phyloP scores from a whole-genome alignment of 2,113 vertebrate genomes.

The Centropus bengalensis region DNA sequence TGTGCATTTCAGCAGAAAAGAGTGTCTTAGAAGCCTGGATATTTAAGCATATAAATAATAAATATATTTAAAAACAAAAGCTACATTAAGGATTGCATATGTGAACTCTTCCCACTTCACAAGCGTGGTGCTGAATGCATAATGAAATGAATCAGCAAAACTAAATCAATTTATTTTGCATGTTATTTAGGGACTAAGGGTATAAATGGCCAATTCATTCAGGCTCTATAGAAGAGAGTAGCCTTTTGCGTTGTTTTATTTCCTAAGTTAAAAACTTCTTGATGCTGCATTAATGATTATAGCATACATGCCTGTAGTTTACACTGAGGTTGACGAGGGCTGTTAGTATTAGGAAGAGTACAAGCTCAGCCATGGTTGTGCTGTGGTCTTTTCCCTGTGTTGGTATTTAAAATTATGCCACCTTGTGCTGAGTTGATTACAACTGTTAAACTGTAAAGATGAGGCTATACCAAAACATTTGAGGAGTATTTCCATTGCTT shows the following conservation, averaged over 20 bases:
- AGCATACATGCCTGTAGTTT: neutral
- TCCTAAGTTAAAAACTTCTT: neutral
- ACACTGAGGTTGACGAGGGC: neutral
- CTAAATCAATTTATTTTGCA: neutral
- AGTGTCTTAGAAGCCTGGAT: neutral
- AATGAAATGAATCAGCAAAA: neutral
- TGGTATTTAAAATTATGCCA: neutral
- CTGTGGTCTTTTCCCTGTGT: neutral
- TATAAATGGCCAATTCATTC: neutral
- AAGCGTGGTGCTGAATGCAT: neutral
- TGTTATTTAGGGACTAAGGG: neutral
- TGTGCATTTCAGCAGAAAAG: neutral
- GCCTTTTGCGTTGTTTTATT: neutral
- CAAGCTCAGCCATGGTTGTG: neutral
- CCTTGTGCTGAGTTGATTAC: neutral
- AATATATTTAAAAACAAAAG: neutral
- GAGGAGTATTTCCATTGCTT: neutral
- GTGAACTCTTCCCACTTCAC: neutral
- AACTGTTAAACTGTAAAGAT: neutral
- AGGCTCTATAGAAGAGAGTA: neutral
- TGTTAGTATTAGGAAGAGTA: neutral
- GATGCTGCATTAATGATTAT: neutral
- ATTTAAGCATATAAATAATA: neutral
- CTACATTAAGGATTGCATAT: neutral
- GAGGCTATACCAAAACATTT: neutral